Evolutionary conservation across 2,797 vertebrate species (phyloP), one percentile per base, ranked within the genome.

Genomic region (Parauchenoglanis punctatus): DNA sequence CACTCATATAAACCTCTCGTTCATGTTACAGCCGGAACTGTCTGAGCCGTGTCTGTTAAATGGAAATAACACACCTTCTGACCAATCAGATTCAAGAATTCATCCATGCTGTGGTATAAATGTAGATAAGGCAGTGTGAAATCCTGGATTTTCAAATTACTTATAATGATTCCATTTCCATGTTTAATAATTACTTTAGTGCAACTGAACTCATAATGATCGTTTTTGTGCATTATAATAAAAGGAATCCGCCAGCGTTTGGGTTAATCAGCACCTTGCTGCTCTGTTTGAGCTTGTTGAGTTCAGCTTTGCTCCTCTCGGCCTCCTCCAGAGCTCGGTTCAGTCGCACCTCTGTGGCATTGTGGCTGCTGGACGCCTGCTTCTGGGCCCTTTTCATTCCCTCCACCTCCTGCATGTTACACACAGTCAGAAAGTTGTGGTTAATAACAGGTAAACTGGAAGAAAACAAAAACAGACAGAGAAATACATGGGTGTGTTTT

Each of bases 251-350:
- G 15, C 6, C 49, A 54, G 59, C 1, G n/a, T 46, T 44, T 70
- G 23, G 2, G 11, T 7, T 56, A n/a, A 18, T 56, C 25, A 58
- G 83, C 93, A 99, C 98, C 96, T 97, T 98, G 91, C 94, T 97
- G 81, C 84, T 96, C 91, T 98, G 97, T 91, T 95, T 97, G 85
- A 96, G 91, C 93, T 97, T 97, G 90, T 90, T 96, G 81, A 99
- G 94, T 87, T 99, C 97, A 65, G 88, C 88, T 93, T 97, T 99
- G 56, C 95, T 93, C 89, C 87, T 96, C 87, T 98, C 97, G 56
- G 93, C 95, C 91, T 99, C 98, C 92, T 99, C 98, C 85, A 97
- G 91, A 25, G 98, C 97, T 94, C 97, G 96, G 92, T 98, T 98
- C 91, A 99, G 93, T 73, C 97, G 97, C 54, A 99, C 96, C 89